Evolutionary conservation across 2,797 vertebrate genomes (phyloP).

Genomic region (Sebastes kiyomatsui): DNA sequence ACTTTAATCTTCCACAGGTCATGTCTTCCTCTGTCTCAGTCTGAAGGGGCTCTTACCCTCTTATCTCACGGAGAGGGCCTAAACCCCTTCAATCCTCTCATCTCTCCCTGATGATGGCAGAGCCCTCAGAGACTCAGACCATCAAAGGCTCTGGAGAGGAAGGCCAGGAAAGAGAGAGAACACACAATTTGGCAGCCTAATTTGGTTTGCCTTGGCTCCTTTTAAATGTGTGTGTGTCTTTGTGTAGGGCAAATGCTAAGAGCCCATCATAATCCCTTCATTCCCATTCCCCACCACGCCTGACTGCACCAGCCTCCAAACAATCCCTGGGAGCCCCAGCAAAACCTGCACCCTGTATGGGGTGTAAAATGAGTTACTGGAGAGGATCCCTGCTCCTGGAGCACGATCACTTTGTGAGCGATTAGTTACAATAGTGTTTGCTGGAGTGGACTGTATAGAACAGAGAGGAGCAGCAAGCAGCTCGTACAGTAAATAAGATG

Average conservation of each 20-base stretch:
- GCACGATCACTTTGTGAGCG: neutral
- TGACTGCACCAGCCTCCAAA: constrained; percentile 63
- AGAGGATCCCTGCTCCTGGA: neutral
- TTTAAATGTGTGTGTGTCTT: constrained; percentile 36
- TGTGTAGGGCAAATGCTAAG: constrained; percentile 54
- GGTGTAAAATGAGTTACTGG: constrained; percentile 1
- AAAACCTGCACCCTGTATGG: constrained; percentile 13
- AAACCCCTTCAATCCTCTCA: constrained; percentile 61
- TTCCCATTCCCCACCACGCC: constrained; percentile 70
- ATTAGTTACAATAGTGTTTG: neutral
- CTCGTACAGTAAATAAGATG: neutral
- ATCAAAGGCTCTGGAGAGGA: constrained; percentile 38
- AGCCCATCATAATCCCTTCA: constrained; percentile 73
- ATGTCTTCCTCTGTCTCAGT: constrained; percentile 28
- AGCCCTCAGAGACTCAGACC: constrained; percentile 43
- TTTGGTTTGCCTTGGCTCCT: constrained; percentile 41
- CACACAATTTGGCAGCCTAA: constrained; percentile 51
- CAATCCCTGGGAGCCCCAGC: constrained; percentile 20
- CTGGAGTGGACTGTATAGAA: neutral
- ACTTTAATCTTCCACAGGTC: constrained; percentile 37
- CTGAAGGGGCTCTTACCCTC: constrained; percentile 44
- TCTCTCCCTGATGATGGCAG: constrained; percentile 50
- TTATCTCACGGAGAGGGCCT: constrained; percentile 30
- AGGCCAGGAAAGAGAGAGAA: constrained; percentile 5
- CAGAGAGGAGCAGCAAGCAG: neutral